Conservation (phyloP, 2,797 vertebrate genomes). For the Otolemur crassicaudatus region DNA sequence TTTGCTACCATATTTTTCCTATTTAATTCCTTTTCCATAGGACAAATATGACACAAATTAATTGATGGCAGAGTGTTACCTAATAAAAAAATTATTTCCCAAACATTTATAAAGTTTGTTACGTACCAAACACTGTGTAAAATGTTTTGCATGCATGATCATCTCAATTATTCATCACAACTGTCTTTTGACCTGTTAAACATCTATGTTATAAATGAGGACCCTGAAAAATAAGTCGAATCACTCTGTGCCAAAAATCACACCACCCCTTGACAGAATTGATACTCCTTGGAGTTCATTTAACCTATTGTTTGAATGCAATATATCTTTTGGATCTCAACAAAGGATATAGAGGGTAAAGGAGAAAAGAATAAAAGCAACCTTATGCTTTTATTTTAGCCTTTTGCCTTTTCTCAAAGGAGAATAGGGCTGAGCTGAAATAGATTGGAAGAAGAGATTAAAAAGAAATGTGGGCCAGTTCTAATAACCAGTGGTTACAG, state of each 20-base stretch:
- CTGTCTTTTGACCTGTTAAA: background rate
- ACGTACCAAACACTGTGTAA: background rate
- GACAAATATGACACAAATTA: background rate
- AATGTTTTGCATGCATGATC: background rate
- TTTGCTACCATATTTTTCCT: background rate
- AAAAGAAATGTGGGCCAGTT: background rate
- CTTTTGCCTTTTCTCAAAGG: background rate
- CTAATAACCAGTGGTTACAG: background rate
- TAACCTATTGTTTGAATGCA: background rate
- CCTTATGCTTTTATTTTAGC: background rate
- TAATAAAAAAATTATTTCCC: background rate
- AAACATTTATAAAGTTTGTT: background rate
- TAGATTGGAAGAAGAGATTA: background rate
- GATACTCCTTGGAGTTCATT: background rate
- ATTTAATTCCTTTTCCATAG: background rate
- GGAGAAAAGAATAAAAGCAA: background rate
- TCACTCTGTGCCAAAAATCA: constrained; percentile 22
- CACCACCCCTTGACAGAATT: background rate
- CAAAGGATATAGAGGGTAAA: background rate
- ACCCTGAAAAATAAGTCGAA: background rate
- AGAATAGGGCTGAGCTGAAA: background rate
- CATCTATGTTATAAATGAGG: background rate
- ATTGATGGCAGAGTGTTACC: background rate
- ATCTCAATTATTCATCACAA: constrained; percentile 15
- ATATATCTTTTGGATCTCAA: background rate